Evolutionary conservation across 2,797 vertebrate species (phyloP).

Genomic region (Sebastes minor): DNA sequence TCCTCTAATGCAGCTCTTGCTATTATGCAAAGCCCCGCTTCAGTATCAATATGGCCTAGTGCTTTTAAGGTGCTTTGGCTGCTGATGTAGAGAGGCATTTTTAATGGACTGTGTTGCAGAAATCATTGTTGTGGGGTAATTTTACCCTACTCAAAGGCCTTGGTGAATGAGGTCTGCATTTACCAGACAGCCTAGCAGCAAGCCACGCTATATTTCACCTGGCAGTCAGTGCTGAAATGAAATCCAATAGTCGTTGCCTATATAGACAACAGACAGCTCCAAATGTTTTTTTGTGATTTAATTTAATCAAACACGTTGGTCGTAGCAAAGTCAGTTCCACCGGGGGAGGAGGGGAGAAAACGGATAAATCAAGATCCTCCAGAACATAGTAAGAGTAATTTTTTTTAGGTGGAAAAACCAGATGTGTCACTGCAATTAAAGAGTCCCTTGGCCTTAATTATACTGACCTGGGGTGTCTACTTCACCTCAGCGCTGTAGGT

Average conservation of each 20-base stretch:
- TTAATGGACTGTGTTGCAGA: slow-evolving; percentile 97
- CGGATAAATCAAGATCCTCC: slow-evolving; percentile 70
- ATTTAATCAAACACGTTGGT: slow-evolving; percentile 67
- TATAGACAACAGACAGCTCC: slow-evolving; percentile 75
- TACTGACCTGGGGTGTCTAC: slow-evolving; percentile 90
- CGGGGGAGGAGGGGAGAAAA: background rate
- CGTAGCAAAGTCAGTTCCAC: slow-evolving; percentile 46
- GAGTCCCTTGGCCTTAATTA: slow-evolving; percentile 98
- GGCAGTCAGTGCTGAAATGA: slow-evolving; percentile 77
- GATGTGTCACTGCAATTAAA: slow-evolving; percentile 98
- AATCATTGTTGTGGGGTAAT: slow-evolving; percentile 91
- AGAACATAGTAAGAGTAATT: slow-evolving; percentile 83
- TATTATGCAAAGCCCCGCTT: slow-evolving; percentile 95
- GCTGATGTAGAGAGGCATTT: slow-evolving; percentile 96
- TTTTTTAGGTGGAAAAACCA: slow-evolving; percentile 75
- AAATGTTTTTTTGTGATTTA: slow-evolving; percentile 70
- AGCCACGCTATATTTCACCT: slow-evolving; percentile 82
- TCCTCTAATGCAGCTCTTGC: slow-evolving; percentile 91
- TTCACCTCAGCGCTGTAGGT: slow-evolving; percentile 85
- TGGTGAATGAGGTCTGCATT: slow-evolving; percentile 78
- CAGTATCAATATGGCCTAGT: slow-evolving; percentile 97
- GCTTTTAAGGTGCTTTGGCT: slow-evolving; percentile 98
- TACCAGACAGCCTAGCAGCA: slow-evolving; percentile 81
- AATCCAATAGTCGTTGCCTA: slow-evolving; percentile 78
- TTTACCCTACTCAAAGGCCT: slow-evolving; percentile 83